phyloP scores from a whole-genome alignment of 2,888 invertebrate species.

The Charanyca ferruginea region DNA sequence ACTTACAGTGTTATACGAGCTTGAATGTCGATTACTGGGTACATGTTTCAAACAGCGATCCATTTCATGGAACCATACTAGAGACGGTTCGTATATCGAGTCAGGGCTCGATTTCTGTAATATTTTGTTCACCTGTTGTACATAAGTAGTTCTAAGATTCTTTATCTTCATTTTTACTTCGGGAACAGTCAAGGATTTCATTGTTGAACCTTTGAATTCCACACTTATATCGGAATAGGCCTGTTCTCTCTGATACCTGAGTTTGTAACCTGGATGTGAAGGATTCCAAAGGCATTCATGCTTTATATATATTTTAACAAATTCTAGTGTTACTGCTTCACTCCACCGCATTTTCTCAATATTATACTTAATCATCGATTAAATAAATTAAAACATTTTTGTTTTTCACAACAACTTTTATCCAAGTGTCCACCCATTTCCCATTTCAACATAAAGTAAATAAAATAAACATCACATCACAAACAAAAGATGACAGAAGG shows the following conservation, averaged over 20 bases:
- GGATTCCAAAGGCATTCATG: slow-evolving; percentile 89
- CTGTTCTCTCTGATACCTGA: slow-evolving; percentile 79
- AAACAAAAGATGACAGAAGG: background rate
- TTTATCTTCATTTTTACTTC: slow-evolving; percentile 89
- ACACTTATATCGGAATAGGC: slow-evolving; percentile 79
- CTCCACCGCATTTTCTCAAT: slow-evolving; percentile 83
- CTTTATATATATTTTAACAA: slow-evolving; percentile 87
- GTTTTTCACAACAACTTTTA: slow-evolving; percentile 19
- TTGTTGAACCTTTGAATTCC: slow-evolving; percentile 78
- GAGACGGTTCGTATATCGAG: slow-evolving; percentile 80
- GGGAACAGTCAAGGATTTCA: slow-evolving; percentile 75
- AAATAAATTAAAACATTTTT: slow-evolving; percentile 4
- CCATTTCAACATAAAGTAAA: slow-evolving; percentile 25
- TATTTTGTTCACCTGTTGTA: slow-evolving; percentile 87
- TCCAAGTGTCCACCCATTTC: background rate
- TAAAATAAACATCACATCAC: too few species aligned
- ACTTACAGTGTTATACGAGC: slow-evolving; percentile 63
- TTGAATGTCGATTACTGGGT: slow-evolving; percentile 74
- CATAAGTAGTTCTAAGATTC: slow-evolving; percentile 86
- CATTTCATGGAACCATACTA: slow-evolving; percentile 87
- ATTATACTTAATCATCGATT: slow-evolving; percentile 5
- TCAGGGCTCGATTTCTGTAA: slow-evolving; percentile 82
- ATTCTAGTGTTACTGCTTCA: slow-evolving; percentile 85
- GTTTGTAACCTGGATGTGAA: slow-evolving; percentile 81
- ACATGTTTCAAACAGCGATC: slow-evolving; percentile 83